Evolutionary conservation across 2,113 vertebrate species (phyloP).

Genomic region (Numenius arquata): DNA sequence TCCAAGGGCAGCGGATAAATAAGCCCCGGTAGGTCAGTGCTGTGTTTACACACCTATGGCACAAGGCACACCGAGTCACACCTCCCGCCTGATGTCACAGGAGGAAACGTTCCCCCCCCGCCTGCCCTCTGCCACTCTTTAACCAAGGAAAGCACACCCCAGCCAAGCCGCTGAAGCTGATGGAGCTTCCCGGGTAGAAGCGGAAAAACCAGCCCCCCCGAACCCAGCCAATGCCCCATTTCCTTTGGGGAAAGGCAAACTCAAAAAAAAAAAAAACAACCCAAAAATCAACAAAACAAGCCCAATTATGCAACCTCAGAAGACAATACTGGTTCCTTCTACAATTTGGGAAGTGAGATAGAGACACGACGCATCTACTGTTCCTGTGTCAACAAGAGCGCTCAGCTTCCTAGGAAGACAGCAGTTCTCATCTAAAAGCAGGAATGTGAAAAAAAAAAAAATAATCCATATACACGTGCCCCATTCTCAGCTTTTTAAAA

Average conservation of each 20-base stretch:
- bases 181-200: neutral
- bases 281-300: neutral
- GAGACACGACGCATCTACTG: neutral
- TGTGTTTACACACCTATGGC: neutral
- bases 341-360: neutral
- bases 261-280: no score
- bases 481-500: neutral
- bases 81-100: neutral
- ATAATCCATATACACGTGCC: rapidly evolving
- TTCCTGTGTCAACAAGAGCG: neutral
- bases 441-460: neutral
- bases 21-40: neutral
- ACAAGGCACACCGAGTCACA: neutral
- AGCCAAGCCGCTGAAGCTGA: neutral
- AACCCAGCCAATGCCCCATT: neutral
- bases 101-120: neutral
- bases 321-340: neutral
- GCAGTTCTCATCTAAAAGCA: neutral
- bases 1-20: neutral
- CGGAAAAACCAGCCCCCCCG: neutral
- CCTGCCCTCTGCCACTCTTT: neutral
- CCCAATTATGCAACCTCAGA: neutral
- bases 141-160: neutral
- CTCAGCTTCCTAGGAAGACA: neutral
- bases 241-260: neutral